Evolutionary conservation across 2,113 vertebrate species (phyloP), one percentile per base, ranked within the genome.

Genomic region (Chlorocebus sabaeus): DNA sequence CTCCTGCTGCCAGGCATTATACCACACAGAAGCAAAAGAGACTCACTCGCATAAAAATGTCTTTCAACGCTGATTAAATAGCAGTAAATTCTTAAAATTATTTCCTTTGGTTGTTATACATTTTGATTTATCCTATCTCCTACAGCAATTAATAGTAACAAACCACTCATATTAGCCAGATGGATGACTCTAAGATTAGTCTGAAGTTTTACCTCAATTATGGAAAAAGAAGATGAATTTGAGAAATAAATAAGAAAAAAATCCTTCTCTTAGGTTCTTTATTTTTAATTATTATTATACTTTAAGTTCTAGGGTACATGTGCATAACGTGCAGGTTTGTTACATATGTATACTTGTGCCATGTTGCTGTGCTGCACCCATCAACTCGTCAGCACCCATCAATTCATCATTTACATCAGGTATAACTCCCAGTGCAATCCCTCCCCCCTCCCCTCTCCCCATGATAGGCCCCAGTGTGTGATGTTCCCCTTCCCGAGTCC

Each of bases 11-110:
- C 81, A 82, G 40, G 68, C 40, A n/a, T 84, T 84, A 81, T 13
- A 96, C 61, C 85, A 16, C 76, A 64, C 3, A 83, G 72, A 59
- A 88, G 61, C n/a, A 70, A 78, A 90, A 87, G 22, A 85, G 35
- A 12, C 86, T 59, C 93, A 48, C 18, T 70, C 11, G 35, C 52
- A 81, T 76, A 86, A 93, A 97, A 97, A 95, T 79, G 43, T 50
- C 92, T 96, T 95, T 96, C 70, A 82, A 92, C 6, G 17, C 35
- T 95, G n/a, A 92, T 96, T 92, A 90, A 86, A 94, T n/a, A 88
- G 83, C 20, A 80, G 27, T 43, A 81, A 97, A 70, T 67, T 25
- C 61, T 93, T 55, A 55, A 43, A 72, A 88, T 94, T 6, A 52
- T 82, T 96, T 92, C 20, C 55, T 57, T 76, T 3, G 8, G 48